Percentiles rank a stretch among this genome's conserved stretches.
These are phyloP conservation scores for Cherax quadricarinatus DNA, from an alignment of 1,140 invertebrate genomes.

Conservation along the genomic window DNA sequence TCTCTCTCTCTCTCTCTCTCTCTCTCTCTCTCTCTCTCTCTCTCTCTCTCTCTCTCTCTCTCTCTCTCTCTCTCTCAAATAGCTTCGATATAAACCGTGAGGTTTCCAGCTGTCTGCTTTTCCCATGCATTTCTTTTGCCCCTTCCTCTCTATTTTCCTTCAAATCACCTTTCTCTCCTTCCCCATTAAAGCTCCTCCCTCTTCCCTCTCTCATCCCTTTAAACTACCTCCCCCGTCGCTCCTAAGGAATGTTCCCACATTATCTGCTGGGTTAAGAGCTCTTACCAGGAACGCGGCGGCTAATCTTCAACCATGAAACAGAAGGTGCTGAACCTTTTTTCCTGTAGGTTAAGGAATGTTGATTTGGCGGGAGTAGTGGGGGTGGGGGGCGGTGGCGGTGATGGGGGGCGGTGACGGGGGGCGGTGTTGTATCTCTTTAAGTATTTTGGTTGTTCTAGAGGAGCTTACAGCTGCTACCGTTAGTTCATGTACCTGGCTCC, in stretches of 20 bases:
- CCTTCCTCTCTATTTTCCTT: not conserved
- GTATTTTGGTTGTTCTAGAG: too few species aligned
- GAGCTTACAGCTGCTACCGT: too few species aligned
- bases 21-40: conserved; percentile 3
- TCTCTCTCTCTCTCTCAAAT: not conserved
- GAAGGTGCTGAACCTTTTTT: too few species aligned
- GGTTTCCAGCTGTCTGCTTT: too few species aligned
- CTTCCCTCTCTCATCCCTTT: not conserved
- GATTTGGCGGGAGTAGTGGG: not conserved
- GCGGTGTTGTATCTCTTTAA: too few species aligned
- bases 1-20: conserved; percentile 3
- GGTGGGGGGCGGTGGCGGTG: too few species aligned
- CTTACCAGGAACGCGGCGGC: not conserved
- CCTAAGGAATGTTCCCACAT: not conserved
- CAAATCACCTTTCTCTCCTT: not conserved
- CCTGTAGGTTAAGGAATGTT: not conserved
- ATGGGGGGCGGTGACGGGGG: too few species aligned
- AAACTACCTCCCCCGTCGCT: not conserved
- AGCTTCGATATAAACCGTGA: too few species aligned
- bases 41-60: not conserved
- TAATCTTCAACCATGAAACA: not conserved
- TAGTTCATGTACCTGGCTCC: too few species aligned
- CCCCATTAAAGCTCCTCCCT: not conserved
- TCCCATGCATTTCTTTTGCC: too few species aligned
- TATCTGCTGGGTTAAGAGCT: not conserved